Evolutionary conservation across 2,797 vertebrate genomes (phyloP), one percentile per base, ranked within the genome.

Genomic region (Falco naumanni): DNA sequence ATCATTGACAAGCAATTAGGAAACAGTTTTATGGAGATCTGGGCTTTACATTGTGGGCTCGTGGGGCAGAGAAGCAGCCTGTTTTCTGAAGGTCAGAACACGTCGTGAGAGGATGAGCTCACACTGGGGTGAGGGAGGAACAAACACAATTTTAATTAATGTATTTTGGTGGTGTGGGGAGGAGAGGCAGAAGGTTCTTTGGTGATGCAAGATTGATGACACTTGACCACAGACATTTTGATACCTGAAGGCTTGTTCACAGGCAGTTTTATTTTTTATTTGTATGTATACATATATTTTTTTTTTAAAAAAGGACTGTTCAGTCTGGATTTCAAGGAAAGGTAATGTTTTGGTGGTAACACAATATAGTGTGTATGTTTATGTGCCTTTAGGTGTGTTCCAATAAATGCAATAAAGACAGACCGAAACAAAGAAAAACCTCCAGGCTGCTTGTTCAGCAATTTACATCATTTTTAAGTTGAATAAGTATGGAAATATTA

Each of bases 191-290:
- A 84, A 95, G 37, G 81, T 84, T 93, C 80, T 86, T 59, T 43
- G 70, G 26, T 78, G 78, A 70, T 91, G 56, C 70, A 70, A 93
- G 84, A 95, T 71, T 87, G 92, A 91, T 69, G 88, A 84, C 57
- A 61, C 69, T 97, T 95, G 66, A 82, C 69, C 89, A 74, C 68
- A 93, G 95, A 91, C 48, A 87, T 91, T 88, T 93, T 94, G 89
- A 87, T 97, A 78, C 81, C 94, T 87, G 70, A 93, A 97, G 84
- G 41, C 84, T 95, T 95, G 34, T 97, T 95, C 25, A 53, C 14
- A 53, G 64, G 16, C 18, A 68, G 14, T 53, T 76, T 78, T 68
- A 14, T 71, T 75, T 87, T 87, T 22, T 33, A 48, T 29, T 11
- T 48, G 29, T 26, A 5, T 57, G 1, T 50, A 2, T 69, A 45